Conservation (phyloP, 1,140 invertebrate genomes). For the Procambarus virginalis region DNA sequence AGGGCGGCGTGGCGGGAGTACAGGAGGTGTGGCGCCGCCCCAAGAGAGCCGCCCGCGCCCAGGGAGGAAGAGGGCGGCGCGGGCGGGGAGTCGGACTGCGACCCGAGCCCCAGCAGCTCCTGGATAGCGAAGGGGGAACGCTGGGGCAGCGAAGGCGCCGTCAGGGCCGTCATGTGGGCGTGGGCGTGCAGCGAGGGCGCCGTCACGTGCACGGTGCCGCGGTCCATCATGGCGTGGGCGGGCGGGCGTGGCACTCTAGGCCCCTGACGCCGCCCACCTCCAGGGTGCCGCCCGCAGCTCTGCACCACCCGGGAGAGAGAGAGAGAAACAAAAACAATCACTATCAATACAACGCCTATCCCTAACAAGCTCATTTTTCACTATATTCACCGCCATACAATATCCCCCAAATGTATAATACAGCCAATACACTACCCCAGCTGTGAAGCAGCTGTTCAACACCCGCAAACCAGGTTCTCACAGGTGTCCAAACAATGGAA, state of each 20-base stretch:
- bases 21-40: constrained; percentile 64
- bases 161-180: constrained; percentile 70
- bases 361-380: no score
- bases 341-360: background rate
- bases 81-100: constrained; percentile 62
- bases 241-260: constrained; percentile 19
- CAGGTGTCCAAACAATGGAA: no score
- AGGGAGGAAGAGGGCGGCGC: constrained; percentile 55
- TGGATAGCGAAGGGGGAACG: constrained; percentile 93
- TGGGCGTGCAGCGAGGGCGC: constrained; percentile 69
- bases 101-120: constrained; percentile 87
- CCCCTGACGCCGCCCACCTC: constrained; percentile 32
- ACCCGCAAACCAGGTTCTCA: no score
- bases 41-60: constrained; percentile 62
- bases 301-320: background rate
- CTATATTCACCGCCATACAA: no score
- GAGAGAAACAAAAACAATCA: background rate
- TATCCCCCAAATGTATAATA: no score
- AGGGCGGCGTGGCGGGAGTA: constrained; percentile 68
- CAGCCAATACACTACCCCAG: no score
- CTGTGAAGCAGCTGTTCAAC: no score
- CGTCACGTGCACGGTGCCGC: constrained; percentile 67
- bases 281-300: background rate
- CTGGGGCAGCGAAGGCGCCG: constrained; percentile 80
- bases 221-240: constrained; percentile 63